A percentile compares a stretch with the other conserved stretches of the same genome.
phyloP scores from a whole-genome alignment of 2,888 invertebrate species.

The Ornithoptera priamus region DNA sequence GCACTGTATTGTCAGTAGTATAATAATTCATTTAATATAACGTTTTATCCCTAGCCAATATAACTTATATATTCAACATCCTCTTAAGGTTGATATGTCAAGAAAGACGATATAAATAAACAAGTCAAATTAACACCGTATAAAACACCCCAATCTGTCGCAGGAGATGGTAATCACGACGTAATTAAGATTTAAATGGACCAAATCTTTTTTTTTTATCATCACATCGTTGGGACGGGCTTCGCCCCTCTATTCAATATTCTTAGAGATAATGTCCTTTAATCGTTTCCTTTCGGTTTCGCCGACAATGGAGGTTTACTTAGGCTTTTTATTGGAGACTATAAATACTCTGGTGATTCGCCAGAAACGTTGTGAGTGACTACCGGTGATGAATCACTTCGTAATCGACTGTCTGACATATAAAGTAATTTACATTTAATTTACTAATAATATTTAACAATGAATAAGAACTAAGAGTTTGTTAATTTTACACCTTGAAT shows the following conservation, averaged over 20 bases:
- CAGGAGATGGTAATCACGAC: slow-evolving; percentile 26
- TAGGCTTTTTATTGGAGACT: slow-evolving; percentile 16
- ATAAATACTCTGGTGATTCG: slow-evolving; percentile 26
- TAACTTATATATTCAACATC: too few relatives aligned
- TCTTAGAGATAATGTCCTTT: slow-evolving; percentile 27
- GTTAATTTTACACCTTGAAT: too few relatives aligned
- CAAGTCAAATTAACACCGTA: slow-evolving; percentile 22
- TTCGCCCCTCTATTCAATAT: slow-evolving; percentile 17
- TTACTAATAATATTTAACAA: background rate
- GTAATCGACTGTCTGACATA: slow-evolving; percentile 11
- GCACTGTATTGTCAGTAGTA: too few relatives aligned
- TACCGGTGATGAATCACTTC: slow-evolving; percentile 18
- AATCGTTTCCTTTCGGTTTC: slow-evolving; percentile 23
- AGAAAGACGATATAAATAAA: background rate
- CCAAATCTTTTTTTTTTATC: slow-evolving; percentile 21
- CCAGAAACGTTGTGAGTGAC: slow-evolving; percentile 4
- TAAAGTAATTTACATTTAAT: background rate
- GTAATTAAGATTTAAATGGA: slow-evolving; percentile 27
- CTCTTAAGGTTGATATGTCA: background rate
- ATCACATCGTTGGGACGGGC: slow-evolving; percentile 2
- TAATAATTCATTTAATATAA: too few relatives aligned
- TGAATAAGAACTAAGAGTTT: too few relatives aligned
- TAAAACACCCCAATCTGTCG: slow-evolving; percentile 27
- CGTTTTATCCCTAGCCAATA: too few relatives aligned
- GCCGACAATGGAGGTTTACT: slow-evolving; percentile 26